A percentile compares a stretch with the other conserved stretches of the same genome.
Evolutionary conservation across 2,888 invertebrate genomes (phyloP).

Genomic region (Heteromurus nitidus): DNA sequence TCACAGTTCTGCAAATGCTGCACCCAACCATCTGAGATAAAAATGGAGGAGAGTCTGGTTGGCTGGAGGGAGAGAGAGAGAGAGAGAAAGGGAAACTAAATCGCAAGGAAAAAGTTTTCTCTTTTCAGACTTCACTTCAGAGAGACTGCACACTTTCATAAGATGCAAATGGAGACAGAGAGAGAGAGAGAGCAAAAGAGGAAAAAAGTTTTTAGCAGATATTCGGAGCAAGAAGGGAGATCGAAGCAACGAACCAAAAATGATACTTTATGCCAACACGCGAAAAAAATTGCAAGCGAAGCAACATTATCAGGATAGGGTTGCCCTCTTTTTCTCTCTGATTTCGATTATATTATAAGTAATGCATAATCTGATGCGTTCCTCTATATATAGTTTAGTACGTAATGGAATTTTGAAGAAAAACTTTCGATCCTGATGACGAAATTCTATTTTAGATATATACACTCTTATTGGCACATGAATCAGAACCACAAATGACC

Average conservation of each 20-base stretch:
- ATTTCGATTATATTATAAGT: neutral
- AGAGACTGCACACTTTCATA: neutral
- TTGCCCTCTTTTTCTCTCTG: neutral
- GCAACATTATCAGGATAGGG: conserved; percentile 36
- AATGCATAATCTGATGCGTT: neutral
- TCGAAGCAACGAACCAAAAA: conserved; percentile 45
- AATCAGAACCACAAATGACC: neutral
- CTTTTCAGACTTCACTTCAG: neutral
- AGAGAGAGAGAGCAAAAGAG: no score
- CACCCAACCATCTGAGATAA: no score
- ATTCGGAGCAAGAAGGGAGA: conserved; percentile 7
- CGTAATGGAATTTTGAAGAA: neutral
- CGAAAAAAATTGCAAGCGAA: conserved; percentile 54
- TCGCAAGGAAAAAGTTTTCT: conserved; percentile 2
- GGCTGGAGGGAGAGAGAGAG: no score
- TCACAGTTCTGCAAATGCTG: conserved; percentile 14
- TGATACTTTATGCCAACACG: conserved; percentile 59
- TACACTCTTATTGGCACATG: neutral
- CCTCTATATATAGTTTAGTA: neutral
- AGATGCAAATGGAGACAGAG: conserved; percentile 23
- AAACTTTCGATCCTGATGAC: neutral
- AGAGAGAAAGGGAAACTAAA: conserved; percentile 14
- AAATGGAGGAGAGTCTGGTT: neutral
- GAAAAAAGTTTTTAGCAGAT: conserved; percentile 17
- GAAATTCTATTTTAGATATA: conserved; percentile 15